Evolutionary conservation across 1,140 invertebrate species (phyloP), one percentile per base, ranked within the genome.

Genomic region (Notospermus geniculatus): DNA sequence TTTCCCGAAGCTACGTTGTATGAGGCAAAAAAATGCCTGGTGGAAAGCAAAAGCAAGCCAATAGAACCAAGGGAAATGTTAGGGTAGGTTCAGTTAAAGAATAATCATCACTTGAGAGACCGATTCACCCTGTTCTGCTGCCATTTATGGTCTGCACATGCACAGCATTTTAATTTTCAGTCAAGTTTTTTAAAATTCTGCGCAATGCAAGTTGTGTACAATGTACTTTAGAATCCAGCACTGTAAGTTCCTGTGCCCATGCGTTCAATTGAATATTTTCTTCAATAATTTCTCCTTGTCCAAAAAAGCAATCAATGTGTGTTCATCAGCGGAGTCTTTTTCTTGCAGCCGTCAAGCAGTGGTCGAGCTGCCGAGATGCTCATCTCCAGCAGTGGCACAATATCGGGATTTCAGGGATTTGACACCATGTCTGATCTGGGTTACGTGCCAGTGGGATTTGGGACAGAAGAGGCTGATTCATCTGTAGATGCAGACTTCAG

Each of bases 21-120:
- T n/a, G n/a, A 36, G 32, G 15, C 4, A 15, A 36, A 36, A 15
- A 36, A 36, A 50, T 50, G 46, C 46, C 46, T 50, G 46, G 46
- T 7, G 46, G 19, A 9, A 50, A 50, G n/a, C 46, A 88, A 69
- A 90, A 90, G 76, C 85, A 87, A 74, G 82, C 86, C 5, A 88
- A 89, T 72, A 80, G 90, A 71, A 90, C 88, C 0, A 91, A 91
- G 80, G 90, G 90, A 67, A 91, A 91, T 85, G 84, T 85, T 9
- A 84, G 87, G 78, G 89, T 91, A 85, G 79, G 80, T 72, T 54
- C 32, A 19, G 39, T 5, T 41, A 17, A 9, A 28, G 22, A 19
- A 39, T 46, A 19, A n/a, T 57, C 22, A 17, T 11, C 39, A 30
- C 17, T 43, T 43, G 27, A n/a, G 25, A 50, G 1, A 58, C 22